Evolutionary conservation across 2,113 vertebrate genomes (phyloP), one percentile per base, ranked within the genome.

Genomic region (Rhodinocichla rosea): DNA sequence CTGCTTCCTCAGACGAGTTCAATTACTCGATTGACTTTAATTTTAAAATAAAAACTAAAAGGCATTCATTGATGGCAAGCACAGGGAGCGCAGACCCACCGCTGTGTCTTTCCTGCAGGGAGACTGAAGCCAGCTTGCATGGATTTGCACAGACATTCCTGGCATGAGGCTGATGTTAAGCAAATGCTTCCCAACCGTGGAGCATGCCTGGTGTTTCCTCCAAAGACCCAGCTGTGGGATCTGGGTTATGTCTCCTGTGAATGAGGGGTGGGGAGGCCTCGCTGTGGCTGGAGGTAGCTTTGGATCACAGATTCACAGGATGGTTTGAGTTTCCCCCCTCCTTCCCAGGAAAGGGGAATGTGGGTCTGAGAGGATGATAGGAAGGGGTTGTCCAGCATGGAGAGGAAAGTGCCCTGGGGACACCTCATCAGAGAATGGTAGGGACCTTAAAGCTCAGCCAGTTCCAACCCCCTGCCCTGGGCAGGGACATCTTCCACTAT

Each of bases 391-490:
- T 50, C 24, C 24, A 26, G 14, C 49, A 24, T 26, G 49, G 49
- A 50, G 47, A 49, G 23, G 47, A 49, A 49, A 26, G 15, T 24
- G 24, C 49, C 49, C 49, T 50, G 24, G 49, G 49, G 24, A 50
- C 24, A 50, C 24, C 49, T 26, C 24, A 26, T 50, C 24, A 49
- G 14, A 26, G 24, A 15, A 50, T 23, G 27, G 81, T 59, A 60
- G 12, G 10, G 8, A 40, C 21, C 5, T 47, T 40, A 6, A 47
- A 47, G 4, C 12, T 40, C 75, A 73, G 15, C 17, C 15, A 9
- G 8, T 79, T 1, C 14, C 30, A 70, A 15, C 1, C 33, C 23
- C 3, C 13, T 64, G 42, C 19, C 15, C 1, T 8, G 10, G 30
- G 22, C 14, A 56, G 35, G 13, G 57, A 44, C 42, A 50, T 3